phyloP scores from a whole-genome alignment of 2,888 invertebrate genomes.

The Idaea biselata region DNA sequence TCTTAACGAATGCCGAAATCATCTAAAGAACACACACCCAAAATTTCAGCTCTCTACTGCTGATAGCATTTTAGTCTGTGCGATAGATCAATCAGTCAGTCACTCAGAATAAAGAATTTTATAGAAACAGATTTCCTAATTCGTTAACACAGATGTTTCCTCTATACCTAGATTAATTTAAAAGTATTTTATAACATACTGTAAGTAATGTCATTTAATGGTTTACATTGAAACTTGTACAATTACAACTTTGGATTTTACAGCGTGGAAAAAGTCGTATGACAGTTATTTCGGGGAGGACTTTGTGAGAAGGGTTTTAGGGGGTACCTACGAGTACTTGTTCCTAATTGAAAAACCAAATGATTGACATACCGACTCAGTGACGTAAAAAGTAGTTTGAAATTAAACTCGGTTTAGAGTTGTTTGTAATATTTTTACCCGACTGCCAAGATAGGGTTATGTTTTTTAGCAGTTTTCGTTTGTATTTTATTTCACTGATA shows the following conservation, averaged over 20 bases:
- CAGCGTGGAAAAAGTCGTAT: neutral
- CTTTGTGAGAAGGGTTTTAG: neutral
- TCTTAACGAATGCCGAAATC: too few relatives aligned
- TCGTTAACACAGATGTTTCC: neutral
- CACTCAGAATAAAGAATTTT: too few relatives aligned
- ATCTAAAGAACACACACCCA: too few relatives aligned
- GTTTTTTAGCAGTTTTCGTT: too few relatives aligned
- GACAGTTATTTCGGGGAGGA: neutral
- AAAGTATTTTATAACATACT: neutral
- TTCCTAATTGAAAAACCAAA: neutral
- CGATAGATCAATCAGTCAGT: too few relatives aligned
- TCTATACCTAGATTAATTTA: neutral
- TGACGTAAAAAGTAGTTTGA: neutral
- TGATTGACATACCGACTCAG: neutral
- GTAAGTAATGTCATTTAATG: neutral
- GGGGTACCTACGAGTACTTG: neutral
- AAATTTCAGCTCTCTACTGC: too few relatives aligned
- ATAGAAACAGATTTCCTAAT: too few relatives aligned
- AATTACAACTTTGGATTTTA: slow-evolving; percentile 1
- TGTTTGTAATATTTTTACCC: too few relatives aligned
- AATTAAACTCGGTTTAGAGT: neutral
- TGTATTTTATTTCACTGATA: too few relatives aligned
- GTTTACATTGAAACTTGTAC: neutral
- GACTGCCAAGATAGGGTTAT: too few relatives aligned
- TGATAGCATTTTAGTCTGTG: too few relatives aligned